phyloP scores from a whole-genome alignment of 2,113 vertebrate genomes.

The Campylomormyrus tamandua region DNA sequence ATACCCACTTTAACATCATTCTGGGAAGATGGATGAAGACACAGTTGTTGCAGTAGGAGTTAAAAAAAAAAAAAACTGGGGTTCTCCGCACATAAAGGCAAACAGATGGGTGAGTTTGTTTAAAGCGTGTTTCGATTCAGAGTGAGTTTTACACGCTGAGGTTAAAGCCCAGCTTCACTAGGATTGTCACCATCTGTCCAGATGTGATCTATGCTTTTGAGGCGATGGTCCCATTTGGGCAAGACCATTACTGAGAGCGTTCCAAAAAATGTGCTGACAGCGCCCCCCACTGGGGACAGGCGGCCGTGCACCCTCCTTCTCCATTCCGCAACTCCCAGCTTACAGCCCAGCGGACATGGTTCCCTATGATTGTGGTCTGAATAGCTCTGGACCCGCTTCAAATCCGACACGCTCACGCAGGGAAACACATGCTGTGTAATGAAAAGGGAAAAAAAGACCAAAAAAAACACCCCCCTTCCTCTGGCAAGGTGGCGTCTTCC shows the following conservation, averaged over 20 bases:
- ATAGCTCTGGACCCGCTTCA: neutral
- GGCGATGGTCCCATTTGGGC: neutral
- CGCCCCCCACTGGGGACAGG: slow-evolving; percentile 38
- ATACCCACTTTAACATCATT: neutral
- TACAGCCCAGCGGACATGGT: neutral
- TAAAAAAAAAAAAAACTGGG: neutral
- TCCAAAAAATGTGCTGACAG: slow-evolving; percentile 23
- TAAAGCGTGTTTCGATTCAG: neutral
- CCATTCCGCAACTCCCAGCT: neutral
- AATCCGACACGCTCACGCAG: neutral
- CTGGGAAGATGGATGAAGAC: neutral
- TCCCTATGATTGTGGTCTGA: neutral
- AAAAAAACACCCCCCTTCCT: neutral
- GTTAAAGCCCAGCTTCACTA: neutral
- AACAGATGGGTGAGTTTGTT: neutral
- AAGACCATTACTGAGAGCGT: neutral
- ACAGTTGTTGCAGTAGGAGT: neutral
- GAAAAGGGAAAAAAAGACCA: neutral
- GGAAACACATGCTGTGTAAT: neutral
- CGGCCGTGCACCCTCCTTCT: slow-evolving; percentile 16
- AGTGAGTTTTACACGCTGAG: neutral
- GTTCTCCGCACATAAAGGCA: neutral
- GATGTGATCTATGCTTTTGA: neutral
- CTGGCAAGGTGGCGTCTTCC: neutral
- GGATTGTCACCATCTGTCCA: neutral